Evolutionary conservation across 2,888 invertebrate genomes (phyloP).

Genomic region (Matsumyia berberina): DNA sequence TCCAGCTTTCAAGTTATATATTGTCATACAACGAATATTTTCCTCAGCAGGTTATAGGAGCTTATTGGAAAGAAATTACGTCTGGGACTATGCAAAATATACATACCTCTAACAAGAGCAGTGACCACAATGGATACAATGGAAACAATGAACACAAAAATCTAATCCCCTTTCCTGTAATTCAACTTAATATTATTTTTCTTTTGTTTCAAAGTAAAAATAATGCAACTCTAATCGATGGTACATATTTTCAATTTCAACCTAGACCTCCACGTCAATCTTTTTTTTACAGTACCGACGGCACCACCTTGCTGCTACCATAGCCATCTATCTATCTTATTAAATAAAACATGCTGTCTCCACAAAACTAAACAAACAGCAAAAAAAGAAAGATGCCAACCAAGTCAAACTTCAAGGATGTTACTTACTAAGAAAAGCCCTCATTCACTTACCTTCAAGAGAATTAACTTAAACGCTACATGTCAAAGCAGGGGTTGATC

Average conservation of each 20-base stretch:
- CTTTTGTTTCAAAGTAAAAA: too few relatives aligned
- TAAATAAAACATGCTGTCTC: slow-evolving; percentile 26
- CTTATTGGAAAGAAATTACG: too few relatives aligned
- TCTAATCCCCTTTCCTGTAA: too few relatives aligned
- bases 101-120: too few relatives aligned
- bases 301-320: background rate
- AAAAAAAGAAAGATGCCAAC: background rate
- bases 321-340: slow-evolving; percentile 16
- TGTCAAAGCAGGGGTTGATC: slow-evolving; percentile 4
- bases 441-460: background rate
- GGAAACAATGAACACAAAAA: too few relatives aligned
- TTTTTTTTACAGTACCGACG: background rate
- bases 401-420: slow-evolving; percentile 38
- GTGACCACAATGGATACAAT: too few relatives aligned
- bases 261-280: background rate
- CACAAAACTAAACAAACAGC: background rate
- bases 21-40: too few relatives aligned
- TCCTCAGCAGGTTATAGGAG: too few relatives aligned
- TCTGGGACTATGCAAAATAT: too few relatives aligned
- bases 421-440: slow-evolving; percentile 26
- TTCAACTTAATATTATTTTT: too few relatives aligned
- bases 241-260: background rate
- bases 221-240: too few relatives aligned
- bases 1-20: too few relatives aligned
- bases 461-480: background rate